Evolutionary conservation across 1,140 invertebrate species (phyloP), one percentile per base, ranked within the genome.

Genomic region (Brachionus angularis): DNA sequence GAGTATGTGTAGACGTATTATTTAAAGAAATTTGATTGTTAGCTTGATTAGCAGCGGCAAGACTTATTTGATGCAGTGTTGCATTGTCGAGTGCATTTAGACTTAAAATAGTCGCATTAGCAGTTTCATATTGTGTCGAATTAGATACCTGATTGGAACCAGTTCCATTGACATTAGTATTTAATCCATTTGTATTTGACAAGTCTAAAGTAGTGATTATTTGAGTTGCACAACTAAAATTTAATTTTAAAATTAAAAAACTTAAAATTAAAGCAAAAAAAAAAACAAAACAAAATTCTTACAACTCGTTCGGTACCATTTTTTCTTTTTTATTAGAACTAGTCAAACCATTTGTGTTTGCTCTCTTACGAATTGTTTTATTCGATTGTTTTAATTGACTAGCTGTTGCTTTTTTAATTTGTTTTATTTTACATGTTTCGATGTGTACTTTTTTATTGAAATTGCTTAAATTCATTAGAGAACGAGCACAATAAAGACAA

Each of bases 381-480:
- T 16, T 46, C 7, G 16, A 2, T 27, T 67, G 62, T 67, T 50
- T 67, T 12, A 47, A 3, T 62, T 46, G 42, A n/a, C 31, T 27
- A 16, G 18, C 44, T 3, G 3, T 42, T 3, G 53, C 18, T 34
- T 67, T 67, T 34, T 50, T 67, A 8, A 29, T 1, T 23, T 67
- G 62, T 29, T 67, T 67, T 12, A 67, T 12, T 27, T 46, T 50
- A 42, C 62, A 67, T 12, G 33, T 29, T 50, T 67, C 62, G 21
- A 67, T 47, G 31, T 67, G 62, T 34, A 67, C 36, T 34, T 67
- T 67, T 25, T 67, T 67, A 33, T 67, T 67, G 18, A 67, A 67
- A 67, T 67, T 50, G 16, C 62, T 47, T 21, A 67, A 50, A 21
- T 67, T 67, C 16, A 29, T 16, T 33, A 67, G 36, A 7, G 62